Evolutionary conservation across 1,140 invertebrate species (phyloP).

Genomic region (Acyrthosiphon pisum): DNA sequence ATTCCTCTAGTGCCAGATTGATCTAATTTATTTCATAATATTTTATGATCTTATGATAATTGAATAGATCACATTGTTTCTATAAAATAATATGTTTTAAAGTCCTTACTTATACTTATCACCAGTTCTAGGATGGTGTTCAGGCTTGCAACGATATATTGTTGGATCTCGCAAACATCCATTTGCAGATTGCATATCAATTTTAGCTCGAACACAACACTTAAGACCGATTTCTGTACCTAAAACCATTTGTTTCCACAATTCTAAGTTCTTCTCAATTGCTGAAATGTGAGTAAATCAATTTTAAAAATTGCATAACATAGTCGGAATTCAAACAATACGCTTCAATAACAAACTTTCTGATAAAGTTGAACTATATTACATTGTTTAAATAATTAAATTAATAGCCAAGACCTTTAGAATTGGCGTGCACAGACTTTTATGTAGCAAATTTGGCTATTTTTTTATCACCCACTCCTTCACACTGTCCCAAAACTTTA

Average conservation of each 20-base stretch:
- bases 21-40: no score
- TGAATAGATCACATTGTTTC: no score
- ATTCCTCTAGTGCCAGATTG: no score
- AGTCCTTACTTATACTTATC: constrained; percentile 90
- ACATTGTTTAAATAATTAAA: no score
- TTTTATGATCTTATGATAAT: no score
- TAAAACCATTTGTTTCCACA: constrained; percentile 96
- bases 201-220: constrained; percentile 95
- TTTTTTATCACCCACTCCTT: no score
- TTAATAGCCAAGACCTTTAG: no score
- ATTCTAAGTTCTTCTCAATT: constrained; percentile 82
- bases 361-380: no score
- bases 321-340: background rate
- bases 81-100: background rate
- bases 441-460: no score
- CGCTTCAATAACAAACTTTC: no score
- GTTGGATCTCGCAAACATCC: constrained; percentile 99
- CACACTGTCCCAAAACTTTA: no score
- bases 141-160: constrained; percentile 97
- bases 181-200: constrained; percentile 95
- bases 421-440: no score
- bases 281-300: constrained; percentile 66
- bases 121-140: constrained; percentile 91
- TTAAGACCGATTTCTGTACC: constrained; percentile 80
- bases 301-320: background rate